phyloP scores from a whole-genome alignment of 1,140 invertebrate species.

The Sitophilus oryzae region DNA sequence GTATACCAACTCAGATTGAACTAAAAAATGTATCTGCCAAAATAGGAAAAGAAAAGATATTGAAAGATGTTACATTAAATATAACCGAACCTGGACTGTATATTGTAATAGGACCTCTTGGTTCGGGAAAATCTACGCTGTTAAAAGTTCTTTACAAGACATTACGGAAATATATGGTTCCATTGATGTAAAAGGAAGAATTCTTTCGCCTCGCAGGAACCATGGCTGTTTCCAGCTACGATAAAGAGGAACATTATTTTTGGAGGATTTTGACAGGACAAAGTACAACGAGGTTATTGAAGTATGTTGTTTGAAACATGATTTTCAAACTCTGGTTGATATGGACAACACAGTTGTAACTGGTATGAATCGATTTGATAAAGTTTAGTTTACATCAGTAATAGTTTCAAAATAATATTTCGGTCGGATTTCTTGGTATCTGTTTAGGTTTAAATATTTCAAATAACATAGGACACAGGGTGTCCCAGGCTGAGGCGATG shows the following conservation, averaged over 20 bases:
- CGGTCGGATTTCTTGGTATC: no score
- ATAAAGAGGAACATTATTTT: conserved; percentile 60
- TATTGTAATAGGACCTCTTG: conserved; percentile 71
- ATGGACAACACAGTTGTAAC: conserved; percentile 89
- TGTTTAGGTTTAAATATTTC: no score
- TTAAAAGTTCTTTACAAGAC: conserved; percentile 65
- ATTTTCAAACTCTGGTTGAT: conserved; percentile 79
- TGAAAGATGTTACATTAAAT: conserved; percentile 54
- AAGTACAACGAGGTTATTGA: conserved; percentile 48
- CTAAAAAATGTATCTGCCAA: conserved; percentile 11
- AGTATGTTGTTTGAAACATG: conserved; percentile 76
- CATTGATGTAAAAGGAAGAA: conserved; percentile 56
- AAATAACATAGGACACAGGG: no score
- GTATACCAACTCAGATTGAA: conserved; percentile 6
- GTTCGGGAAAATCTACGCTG: conserved; percentile 72
- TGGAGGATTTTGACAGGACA: conserved; percentile 39
- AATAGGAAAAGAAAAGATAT: conserved; percentile 41
- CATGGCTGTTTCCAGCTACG: conserved; percentile 65
- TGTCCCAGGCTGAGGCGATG: no score
- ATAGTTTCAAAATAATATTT: no score
- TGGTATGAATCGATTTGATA: no score
- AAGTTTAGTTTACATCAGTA: no score
- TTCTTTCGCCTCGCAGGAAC: conserved; percentile 74
- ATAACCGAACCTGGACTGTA: conserved; percentile 54
- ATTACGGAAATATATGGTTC: conserved; percentile 55